Conservation (phyloP, 2,888 invertebrate genomes). For the Andrena trimmerana region DNA sequence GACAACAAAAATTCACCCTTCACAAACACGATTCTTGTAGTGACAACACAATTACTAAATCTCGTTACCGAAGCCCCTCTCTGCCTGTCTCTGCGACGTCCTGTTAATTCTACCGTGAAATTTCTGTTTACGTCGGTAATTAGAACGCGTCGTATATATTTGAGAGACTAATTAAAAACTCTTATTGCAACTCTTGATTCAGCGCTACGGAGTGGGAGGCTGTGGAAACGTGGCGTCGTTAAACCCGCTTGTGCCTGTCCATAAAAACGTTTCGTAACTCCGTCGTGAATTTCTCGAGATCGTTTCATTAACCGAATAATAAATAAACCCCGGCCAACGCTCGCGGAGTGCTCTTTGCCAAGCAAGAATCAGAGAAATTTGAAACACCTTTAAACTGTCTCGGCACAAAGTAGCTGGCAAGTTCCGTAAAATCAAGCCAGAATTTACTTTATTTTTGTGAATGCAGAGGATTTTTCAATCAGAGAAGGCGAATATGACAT, state of each 20-base stretch:
- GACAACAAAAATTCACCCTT: background rate
- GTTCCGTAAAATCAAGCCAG: too few relatives aligned
- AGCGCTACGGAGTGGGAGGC: background rate
- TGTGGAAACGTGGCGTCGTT: background rate
- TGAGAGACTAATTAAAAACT: conserved; percentile 31
- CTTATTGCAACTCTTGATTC: conserved; percentile 20
- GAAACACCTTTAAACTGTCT: too few relatives aligned
- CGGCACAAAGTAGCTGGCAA: too few relatives aligned
- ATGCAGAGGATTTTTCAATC: too few relatives aligned
- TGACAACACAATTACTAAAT: background rate
- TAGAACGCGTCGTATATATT: conserved; percentile 20
- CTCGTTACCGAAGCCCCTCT: background rate
- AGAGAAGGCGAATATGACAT: too few relatives aligned
- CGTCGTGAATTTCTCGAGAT: conserved; percentile 3
- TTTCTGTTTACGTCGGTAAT: conserved; percentile 10
- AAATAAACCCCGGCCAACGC: background rate
- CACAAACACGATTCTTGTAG: background rate
- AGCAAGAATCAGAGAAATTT: background rate
- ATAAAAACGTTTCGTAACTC: background rate
- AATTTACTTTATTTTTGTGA: too few relatives aligned
- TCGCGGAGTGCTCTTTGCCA: background rate
- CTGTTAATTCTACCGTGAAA: background rate
- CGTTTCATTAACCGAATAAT: background rate
- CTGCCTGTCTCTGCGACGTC: background rate
- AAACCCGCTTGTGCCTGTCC: background rate